phyloP scores from a whole-genome alignment of 2,797 vertebrate species.

The Coracias cyanogaster region DNA sequence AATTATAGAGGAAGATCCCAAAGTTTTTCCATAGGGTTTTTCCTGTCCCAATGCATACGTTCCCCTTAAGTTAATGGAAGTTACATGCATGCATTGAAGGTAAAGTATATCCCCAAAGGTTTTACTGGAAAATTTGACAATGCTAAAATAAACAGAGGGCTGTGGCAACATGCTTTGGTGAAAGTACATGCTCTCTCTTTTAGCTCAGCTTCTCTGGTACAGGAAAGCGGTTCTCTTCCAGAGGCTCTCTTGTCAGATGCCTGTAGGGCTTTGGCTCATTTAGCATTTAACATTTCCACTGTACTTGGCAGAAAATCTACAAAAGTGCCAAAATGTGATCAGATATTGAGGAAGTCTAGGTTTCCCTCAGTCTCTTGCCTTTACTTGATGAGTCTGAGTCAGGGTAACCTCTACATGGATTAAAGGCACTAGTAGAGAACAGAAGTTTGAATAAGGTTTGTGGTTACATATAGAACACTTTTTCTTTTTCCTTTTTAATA shows the following conservation, averaged over 20 bases:
- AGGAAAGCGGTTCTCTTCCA: not conserved
- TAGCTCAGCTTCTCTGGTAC: conserved; percentile 27
- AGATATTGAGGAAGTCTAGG: not conserved
- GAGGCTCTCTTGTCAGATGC: not conserved
- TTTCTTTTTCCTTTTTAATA: not conserved
- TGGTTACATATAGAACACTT: not conserved
- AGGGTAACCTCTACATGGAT: not conserved
- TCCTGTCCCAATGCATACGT: not conserved
- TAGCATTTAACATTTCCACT: conserved; percentile 20
- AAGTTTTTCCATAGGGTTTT: not conserved
- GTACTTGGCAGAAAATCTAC: not conserved
- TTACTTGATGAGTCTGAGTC: not conserved
- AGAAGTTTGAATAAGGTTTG: not conserved
- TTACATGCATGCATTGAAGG: not conserved
- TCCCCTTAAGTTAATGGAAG: not conserved
- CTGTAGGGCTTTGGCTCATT: not conserved
- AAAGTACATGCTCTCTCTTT: conserved; percentile 20
- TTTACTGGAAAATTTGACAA: conserved; percentile 31
- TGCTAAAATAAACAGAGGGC: conserved; percentile 17
- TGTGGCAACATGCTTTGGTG: not conserved
- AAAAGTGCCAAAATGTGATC: not conserved
- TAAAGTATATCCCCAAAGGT: not conserved
- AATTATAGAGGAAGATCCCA: not conserved
- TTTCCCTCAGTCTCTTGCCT: not conserved
- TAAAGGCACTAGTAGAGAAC: not conserved